Evolutionary conservation across 2,797 vertebrate species (phyloP).

Genomic region (Scolopax bukidnonensis): DNA sequence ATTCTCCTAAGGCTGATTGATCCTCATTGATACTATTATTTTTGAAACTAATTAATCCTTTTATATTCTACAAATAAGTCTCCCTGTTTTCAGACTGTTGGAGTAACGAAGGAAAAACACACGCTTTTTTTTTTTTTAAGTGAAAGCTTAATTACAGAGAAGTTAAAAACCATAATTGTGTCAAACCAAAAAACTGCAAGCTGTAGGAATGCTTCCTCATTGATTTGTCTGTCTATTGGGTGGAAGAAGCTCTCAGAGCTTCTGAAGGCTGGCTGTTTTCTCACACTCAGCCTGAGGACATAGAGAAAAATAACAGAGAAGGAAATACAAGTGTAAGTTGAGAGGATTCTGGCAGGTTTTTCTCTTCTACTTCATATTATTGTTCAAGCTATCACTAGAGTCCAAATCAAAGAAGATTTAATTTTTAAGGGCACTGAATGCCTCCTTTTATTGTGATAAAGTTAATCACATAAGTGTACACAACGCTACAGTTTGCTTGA

Average conservation of each 20-base stretch:
- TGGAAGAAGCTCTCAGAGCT: neutral
- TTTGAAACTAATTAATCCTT: neutral
- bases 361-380: neutral
- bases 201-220: neutral
- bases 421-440: neutral
- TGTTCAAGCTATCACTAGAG: neutral
- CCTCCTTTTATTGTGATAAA: neutral
- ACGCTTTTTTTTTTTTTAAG: neutral
- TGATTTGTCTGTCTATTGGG: neutral
- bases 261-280: neutral
- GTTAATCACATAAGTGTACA: neutral
- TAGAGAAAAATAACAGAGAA: neutral
- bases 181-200: neutral
- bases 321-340: neutral
- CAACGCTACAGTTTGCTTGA: neutral
- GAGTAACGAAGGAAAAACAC: fast-evolving
- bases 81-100: neutral
- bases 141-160: neutral
- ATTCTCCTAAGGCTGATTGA: neutral
- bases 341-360: neutral
- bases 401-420: neutral
- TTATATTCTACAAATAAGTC: neutral
- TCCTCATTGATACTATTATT: neutral
- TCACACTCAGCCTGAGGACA: neutral
- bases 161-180: neutral